phyloP scores from a whole-genome alignment of 53 echinoderm and acorn worm genomes.

The Crossaster papposus region DNA sequence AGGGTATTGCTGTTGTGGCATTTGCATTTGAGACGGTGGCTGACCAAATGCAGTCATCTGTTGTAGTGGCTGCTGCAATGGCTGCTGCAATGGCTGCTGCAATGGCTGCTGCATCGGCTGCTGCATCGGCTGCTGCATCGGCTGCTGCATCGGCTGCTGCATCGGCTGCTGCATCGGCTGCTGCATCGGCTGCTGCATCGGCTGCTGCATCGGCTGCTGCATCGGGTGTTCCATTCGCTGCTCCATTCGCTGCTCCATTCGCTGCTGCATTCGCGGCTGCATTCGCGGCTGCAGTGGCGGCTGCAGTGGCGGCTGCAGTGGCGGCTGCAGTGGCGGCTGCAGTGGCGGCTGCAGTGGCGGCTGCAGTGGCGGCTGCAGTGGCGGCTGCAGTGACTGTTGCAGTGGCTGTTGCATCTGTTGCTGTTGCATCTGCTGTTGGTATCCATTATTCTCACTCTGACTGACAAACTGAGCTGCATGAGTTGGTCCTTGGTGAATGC shows the following conservation, averaged over 20 bases:
- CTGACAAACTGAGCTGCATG: background rate
- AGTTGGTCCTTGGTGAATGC: slow-evolving; percentile 7
- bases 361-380: background rate
- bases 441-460: slow-evolving; percentile 28
- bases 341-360: slow-evolving; percentile 15
- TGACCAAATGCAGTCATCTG: background rate
- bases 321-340: background rate
- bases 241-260: background rate
- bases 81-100: slow-evolving; percentile 3
- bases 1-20: slow-evolving; percentile 12
- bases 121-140: background rate
- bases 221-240: slow-evolving; percentile 13
- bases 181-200: slow-evolving; percentile 5
- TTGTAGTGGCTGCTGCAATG: slow-evolving; percentile 9
- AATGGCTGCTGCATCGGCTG: slow-evolving; percentile 17
- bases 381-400: slow-evolving; percentile 9
- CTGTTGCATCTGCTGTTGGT: slow-evolving; percentile 30
- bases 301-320: slow-evolving; percentile 5
- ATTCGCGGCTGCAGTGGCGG: background rate
- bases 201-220: slow-evolving; percentile 2
- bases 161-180: slow-evolving; percentile 2
- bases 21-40: background rate
- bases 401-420: slow-evolving; percentile 9
- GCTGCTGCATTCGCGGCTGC: slow-evolving; percentile 16
- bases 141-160: slow-evolving; percentile 21